Evolutionary conservation across 2,888 invertebrate species (phyloP).

Genomic region (Drosophila imparisetae): DNA sequence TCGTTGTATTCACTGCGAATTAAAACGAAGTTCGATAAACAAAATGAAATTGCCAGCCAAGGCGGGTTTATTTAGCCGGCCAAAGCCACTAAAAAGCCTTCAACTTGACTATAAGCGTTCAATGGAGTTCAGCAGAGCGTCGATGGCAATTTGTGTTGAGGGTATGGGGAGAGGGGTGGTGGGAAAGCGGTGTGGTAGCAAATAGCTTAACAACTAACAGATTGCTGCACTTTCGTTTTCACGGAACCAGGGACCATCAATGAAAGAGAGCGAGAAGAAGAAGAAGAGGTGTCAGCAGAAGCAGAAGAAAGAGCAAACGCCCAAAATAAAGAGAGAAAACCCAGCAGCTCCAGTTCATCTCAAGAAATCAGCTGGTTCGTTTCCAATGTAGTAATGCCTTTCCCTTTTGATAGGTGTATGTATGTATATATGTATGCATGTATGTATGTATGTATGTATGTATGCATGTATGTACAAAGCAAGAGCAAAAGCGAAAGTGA

Average conservation of each 20-base stretch:
- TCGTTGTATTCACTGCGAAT: slow-evolving; percentile 25
- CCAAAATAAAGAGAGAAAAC: background rate
- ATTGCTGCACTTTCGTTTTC: slow-evolving; percentile 53
- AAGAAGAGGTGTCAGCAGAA: slow-evolving; percentile 2
- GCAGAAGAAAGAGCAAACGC: background rate
- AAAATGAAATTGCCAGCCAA: slow-evolving; percentile 69
- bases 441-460: background rate
- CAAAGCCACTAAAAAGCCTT: slow-evolving; percentile 61
- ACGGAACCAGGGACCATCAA: slow-evolving; percentile 12
- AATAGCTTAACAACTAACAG: slow-evolving; percentile 1
- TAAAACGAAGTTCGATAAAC: slow-evolving; percentile 60
- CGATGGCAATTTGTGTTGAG: background rate
- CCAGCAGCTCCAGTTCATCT: slow-evolving; percentile 9
- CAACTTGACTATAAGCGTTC: slow-evolving; percentile 70
- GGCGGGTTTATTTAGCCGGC: slow-evolving; percentile 73
- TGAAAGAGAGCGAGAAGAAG: slow-evolving; percentile 1
- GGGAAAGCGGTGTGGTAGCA: background rate
- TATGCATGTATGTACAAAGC: background rate
- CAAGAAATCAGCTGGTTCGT: slow-evolving; percentile 22
- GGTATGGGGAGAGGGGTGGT: background rate
- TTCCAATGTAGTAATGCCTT: slow-evolving; percentile 37
- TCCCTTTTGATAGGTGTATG: slow-evolving; percentile 42
- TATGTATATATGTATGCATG: background rate
- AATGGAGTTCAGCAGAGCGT: slow-evolving; percentile 36
- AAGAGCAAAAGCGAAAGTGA: slow-evolving; percentile 56